Conservation (phyloP, 1,140 invertebrate genomes). For the Drosophila ficusphila region DNA sequence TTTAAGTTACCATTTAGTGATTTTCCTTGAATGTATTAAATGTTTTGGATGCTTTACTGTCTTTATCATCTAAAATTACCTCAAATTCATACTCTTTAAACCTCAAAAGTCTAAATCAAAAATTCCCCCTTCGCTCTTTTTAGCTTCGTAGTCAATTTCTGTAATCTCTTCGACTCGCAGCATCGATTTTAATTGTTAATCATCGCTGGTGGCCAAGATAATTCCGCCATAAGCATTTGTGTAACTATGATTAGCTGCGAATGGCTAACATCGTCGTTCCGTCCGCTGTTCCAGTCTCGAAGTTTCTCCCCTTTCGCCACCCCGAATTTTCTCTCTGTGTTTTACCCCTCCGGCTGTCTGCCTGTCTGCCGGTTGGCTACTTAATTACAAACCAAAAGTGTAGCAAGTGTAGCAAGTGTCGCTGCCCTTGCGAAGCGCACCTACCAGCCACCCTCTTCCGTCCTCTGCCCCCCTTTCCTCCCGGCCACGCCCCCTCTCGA, state of each 20-base stretch:
- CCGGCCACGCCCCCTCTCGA: not conserved
- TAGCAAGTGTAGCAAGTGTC: slow-evolving; percentile 66
- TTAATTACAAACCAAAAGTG: slow-evolving; percentile 65
- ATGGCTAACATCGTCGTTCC: slow-evolving; percentile 9
- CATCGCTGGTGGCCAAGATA: slow-evolving; percentile 19
- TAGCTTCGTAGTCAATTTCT: not conserved
- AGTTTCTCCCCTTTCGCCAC: not conserved
- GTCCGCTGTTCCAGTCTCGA: not conserved
- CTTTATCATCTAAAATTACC: no score
- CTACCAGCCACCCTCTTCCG: not conserved
- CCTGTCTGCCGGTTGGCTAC: slow-evolving; percentile 31
- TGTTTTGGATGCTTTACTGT: no score
- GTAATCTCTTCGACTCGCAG: not conserved
- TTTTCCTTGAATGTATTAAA: no score
- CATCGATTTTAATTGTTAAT: slow-evolving; percentile 32
- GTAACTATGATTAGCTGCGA: slow-evolving; percentile 37
- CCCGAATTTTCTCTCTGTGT: not conserved
- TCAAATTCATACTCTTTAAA: no score
- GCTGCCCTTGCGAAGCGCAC: slow-evolving; percentile 14
- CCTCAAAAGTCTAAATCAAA: no score
- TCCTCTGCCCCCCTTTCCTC: not conserved
- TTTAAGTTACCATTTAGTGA: no score
- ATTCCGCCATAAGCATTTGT: slow-evolving; percentile 33
- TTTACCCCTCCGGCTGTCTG: slow-evolving; percentile 2
- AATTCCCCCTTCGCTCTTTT: not conserved